Base-by-base conservation (phyloP, 53 echinoderm and acorn worm genomes). In the Apostichopus leukothele region DNA sequence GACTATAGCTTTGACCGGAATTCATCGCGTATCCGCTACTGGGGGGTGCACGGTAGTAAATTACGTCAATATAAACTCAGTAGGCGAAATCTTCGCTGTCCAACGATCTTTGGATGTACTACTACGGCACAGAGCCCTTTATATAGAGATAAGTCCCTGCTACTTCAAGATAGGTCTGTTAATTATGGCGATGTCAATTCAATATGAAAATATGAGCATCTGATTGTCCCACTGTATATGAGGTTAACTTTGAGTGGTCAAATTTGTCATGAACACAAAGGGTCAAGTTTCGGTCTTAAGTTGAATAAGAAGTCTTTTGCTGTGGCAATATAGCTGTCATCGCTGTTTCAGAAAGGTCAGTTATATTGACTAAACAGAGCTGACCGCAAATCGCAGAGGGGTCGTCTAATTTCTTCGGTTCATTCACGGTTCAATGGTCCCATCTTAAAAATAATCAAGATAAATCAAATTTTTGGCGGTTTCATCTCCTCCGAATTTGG, bases 241-340 rank as follows among this genome's bases (percentile, higher is more conserved):
- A 51, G 27, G 77, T 77, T 39, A 13, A 5, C 20, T 77, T 51
- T 27, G 9, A 77, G 52, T 50, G 77, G 54, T 79, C 54, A 53
- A 79, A 79, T 79, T 79, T 79, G 52, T 53, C 79, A 9, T n/a
- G 79, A 16, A 53, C 53, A 39, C 20, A 11, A 13, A 53, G 39
- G 79, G 79, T 79, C 79, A 79, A 79, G 79, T 79, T 79, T 79
- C 20, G 7, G 23, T 52, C 16, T 79, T 79, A n/a, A n/a, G 27
- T 79, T 53, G 55, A 71, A 71, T 71, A 71, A 51, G 79, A 79
- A 53, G 55, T 19, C 7, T 16, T 79, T 50, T 52, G 9, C 52
- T 54, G 13, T 26, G 7, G 16, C 51, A 18, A 79, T 53, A 53
- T 53, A 79, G 79, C 79, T 79, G 79, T 79, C 79, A 79, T n/a